These are phyloP conservation scores for Poeciliopsis infans DNA, from an alignment of 2,797 vertebrate species.

Conservation along the genomic window DNA sequence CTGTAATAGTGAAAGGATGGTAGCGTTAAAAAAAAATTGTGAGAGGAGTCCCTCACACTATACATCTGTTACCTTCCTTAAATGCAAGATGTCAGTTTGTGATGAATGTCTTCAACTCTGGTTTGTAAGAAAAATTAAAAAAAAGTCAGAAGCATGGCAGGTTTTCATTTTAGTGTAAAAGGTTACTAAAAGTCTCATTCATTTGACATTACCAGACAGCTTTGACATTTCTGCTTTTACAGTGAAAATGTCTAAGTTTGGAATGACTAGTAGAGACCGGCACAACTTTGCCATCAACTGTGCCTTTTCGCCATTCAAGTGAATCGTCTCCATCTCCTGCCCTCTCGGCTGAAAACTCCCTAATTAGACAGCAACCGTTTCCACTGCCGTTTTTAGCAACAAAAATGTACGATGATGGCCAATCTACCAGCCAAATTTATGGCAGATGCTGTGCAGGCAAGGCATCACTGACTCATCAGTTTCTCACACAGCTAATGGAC, in stretches of 20 bases:
- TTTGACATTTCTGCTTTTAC: slow-evolving; percentile 29
- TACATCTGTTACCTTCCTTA: slow-evolving; percentile 18
- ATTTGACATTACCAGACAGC: slow-evolving; percentile 36
- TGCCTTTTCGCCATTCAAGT: slow-evolving; percentile 36
- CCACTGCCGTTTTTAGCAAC: slow-evolving; percentile 37
- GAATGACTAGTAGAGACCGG: slow-evolving; percentile 16
- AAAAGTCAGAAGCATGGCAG: slow-evolving; percentile 9
- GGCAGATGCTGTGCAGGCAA: slow-evolving; percentile 34
- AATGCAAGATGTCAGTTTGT: slow-evolving; percentile 33
- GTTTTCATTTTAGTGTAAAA: slow-evolving; percentile 31
- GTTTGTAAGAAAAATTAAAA: neutral
- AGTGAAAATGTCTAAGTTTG: slow-evolving; percentile 30
- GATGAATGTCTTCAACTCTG: slow-evolving; percentile 26
- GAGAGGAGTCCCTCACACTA: neutral
- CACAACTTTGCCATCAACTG: slow-evolving; percentile 29
- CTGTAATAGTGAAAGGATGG: neutral
- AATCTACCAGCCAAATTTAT: slow-evolving; percentile 38
- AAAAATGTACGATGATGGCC: slow-evolving; percentile 35
- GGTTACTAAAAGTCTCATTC: slow-evolving; percentile 22
- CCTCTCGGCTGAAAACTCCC: slow-evolving; percentile 11
- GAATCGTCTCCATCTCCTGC: slow-evolving; percentile 42
- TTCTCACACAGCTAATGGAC: slow-evolving; percentile 61
- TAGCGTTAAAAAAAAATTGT: slow-evolving; percentile 8
- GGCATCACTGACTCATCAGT: slow-evolving; percentile 59
- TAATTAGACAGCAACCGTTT: slow-evolving; percentile 51